A percentile compares a stretch with the other conserved stretches of the same genome.
phyloP scores from a whole-genome alignment of 2,888 invertebrate genomes.

The Scaptomyza reducta region DNA sequence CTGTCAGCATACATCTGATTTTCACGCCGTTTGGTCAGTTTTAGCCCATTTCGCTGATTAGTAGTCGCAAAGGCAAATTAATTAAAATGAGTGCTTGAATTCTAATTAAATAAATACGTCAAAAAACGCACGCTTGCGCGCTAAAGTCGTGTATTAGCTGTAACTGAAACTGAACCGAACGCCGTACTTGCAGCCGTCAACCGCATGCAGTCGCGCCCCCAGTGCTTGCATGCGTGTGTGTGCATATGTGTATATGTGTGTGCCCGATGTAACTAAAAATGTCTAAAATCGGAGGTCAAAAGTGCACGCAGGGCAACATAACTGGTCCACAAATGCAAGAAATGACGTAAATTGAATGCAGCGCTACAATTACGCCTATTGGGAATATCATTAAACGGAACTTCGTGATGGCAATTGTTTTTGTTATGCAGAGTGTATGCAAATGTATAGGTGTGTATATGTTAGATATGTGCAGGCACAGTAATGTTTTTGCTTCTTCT shows the following conservation, averaged over 20 bases:
- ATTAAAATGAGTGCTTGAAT: conserved; percentile 57
- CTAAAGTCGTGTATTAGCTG: conserved; percentile 13
- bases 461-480: conserved; percentile 35
- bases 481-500: conserved; percentile 44
- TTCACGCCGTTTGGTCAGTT: conserved; percentile 34
- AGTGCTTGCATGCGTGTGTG: conserved; percentile 8
- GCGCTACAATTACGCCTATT: conserved; percentile 5
- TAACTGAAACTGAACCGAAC: conserved; percentile 6
- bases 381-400: conserved; percentile 6
- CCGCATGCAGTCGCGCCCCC: conserved; percentile 40
- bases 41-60: conserved; percentile 40
- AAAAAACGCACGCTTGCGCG: conserved; percentile 52
- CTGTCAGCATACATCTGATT: conserved; percentile 22
- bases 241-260: conserved; percentile 7
- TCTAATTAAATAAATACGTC: conserved; percentile 39
- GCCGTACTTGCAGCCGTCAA: neutral
- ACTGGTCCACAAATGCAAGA: conserved; percentile 22
- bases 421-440: conserved; percentile 46
- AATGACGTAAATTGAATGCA: conserved; percentile 30
- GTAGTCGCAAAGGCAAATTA: conserved; percentile 45
- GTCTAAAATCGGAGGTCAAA: conserved; percentile 67
- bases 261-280: conserved; percentile 33
- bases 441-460: conserved; percentile 7
- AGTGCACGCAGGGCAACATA: conserved; percentile 56
- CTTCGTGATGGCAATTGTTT: conserved; percentile 36